Evolutionary conservation across 2,113 vertebrate genomes (phyloP), one percentile per base, ranked within the genome.

Genomic region (Vidua macroura): DNA sequence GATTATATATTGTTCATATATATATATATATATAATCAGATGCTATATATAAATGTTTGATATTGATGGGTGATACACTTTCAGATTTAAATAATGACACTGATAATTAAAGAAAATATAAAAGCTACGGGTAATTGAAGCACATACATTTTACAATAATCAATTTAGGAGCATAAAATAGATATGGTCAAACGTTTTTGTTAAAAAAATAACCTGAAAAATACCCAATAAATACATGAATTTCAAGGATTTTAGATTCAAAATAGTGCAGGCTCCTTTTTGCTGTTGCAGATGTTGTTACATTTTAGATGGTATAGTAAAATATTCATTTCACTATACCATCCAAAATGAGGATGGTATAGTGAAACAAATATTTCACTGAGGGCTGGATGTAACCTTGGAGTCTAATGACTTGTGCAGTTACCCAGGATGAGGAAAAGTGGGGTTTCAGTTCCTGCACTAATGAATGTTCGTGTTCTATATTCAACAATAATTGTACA

Each of bases 401-500:
- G 28, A 80, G 37, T 51, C 21, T 85, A 83, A 80, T 80, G 46
- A 81, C 68, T 52, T 55, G 43, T 80, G 68, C 21, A 35, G 13
- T 30, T 63, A 58, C 39, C 43, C 76, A 48, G 43, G 48, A 86
- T 72, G 39, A 84, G n/a, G 52, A 83, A 82, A 88, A 91, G 56
- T 19, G 35, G 24, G 43, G 39, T 31, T 92, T 52, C 35, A 18
- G 39, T 66, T 72, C 64, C 80, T 60, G 39, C 33, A 41, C 39
- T 93, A 94, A 88, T 75, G 73, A 88, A 83, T 59, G 46, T 10
- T 83, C 24, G 0, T 70, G 48, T 43, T 90, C 83, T 59, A 31
- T 81, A 90, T 92, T 77, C 53, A 93, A 80, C 43, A 86, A 55
- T 81, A 90, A 81, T 72, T 86, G 60, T 56, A 49, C 39, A 59